phyloP scores from a whole-genome alignment of 92 coral and sea anemone genomes.

The Desmophyllum pertusum region DNA sequence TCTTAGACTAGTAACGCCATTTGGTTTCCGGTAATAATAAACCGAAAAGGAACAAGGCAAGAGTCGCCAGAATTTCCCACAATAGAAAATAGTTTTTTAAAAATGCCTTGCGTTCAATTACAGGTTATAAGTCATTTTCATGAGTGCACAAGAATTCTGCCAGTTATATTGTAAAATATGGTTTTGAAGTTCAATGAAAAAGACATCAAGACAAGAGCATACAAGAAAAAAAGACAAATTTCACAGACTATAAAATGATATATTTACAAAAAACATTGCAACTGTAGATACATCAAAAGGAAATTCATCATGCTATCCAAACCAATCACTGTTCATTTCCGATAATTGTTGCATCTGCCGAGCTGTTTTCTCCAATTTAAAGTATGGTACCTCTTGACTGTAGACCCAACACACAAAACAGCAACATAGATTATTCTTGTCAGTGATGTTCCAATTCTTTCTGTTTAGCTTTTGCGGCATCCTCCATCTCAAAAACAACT shows the following conservation, averaged over 20 bases:
- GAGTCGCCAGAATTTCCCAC: too few species aligned
- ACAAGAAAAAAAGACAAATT: not conserved
- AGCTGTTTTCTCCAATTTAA: not conserved
- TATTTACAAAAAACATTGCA: constrained; percentile 23
- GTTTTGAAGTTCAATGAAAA: not conserved
- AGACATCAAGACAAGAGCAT: not conserved
- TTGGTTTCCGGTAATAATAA: too few species aligned
- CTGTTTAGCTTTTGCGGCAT: constrained; percentile 23
- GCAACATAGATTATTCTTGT: not conserved
- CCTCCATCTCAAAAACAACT: constrained; percentile 39
- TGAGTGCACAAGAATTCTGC: too few species aligned
- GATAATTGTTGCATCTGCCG: not conserved
- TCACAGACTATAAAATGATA: not conserved
- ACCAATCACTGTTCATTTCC: not conserved
- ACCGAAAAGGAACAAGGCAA: too few species aligned
- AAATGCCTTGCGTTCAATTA: too few species aligned
- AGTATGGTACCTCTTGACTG: constrained; percentile 19
- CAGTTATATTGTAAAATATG: too few species aligned
- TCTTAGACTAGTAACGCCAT: too few species aligned
- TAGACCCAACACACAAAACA: not conserved
- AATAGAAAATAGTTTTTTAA: too few species aligned
- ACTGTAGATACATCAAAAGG: not conserved
- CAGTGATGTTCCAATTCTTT: constrained; percentile 17
- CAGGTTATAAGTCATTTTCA: too few species aligned
- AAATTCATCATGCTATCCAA: not conserved